phyloP scores from a whole-genome alignment of 2,113 vertebrate genomes.

The Strix uralensis region DNA sequence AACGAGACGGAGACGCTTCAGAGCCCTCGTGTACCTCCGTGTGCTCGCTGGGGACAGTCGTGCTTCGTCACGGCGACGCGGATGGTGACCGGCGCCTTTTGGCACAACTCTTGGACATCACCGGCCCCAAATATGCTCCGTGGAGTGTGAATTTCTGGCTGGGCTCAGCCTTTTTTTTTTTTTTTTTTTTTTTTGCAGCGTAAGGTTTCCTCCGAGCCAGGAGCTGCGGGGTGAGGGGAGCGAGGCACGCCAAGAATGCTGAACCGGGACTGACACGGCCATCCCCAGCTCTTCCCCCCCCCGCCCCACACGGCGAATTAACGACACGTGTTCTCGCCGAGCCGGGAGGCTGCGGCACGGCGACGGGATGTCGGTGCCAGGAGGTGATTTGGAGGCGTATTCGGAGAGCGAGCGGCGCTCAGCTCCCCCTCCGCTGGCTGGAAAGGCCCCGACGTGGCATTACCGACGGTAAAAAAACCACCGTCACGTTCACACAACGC shows the following conservation, averaged over 20 bases:
- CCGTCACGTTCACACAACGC: not conserved
- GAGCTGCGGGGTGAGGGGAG: not conserved
- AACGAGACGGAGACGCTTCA: not conserved
- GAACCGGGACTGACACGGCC: not conserved
- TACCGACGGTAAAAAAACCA: not conserved
- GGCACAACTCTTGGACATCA: not conserved
- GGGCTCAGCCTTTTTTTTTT: not conserved
- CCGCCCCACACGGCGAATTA: not conserved
- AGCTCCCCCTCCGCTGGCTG: not conserved
- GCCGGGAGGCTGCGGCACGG: not conserved
- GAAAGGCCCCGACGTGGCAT: not conserved
- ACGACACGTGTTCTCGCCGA: not conserved
- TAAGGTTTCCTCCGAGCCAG: not conserved
- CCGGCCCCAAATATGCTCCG: accelerated
- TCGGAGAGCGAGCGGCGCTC: not conserved
- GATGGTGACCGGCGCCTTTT: not conserved
- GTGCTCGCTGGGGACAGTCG: not conserved
- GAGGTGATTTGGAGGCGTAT: not conserved
- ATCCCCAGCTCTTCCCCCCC: not conserved
- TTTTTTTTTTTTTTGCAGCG: too few species aligned
- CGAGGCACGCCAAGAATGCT: not conserved
- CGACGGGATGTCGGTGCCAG: accelerated
- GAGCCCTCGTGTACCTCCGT: not conserved
- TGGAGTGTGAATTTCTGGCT: accelerated
- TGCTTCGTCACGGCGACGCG: not conserved